Base-by-base conservation (phyloP, 2,888 invertebrate genomes). In the Lysandra coridon region DNA sequence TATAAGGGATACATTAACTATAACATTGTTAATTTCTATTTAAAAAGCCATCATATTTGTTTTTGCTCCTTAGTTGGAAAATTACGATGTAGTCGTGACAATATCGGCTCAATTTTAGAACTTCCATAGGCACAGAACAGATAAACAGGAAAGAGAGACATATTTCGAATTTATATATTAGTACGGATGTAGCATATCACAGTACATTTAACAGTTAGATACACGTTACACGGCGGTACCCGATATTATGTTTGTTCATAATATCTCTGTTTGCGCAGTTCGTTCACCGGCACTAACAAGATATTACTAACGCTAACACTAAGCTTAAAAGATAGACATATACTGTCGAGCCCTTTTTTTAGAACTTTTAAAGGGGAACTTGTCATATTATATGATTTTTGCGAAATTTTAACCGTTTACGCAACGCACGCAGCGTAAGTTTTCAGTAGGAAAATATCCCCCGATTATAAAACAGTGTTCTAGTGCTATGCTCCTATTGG, bases 231-330 rank as follows among this genome's bases (percentile, higher is more conserved):
- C 57, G 79, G 79, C 69, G 79, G 74, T 80, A 78, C 78, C 73
- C 79, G 69, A 81, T 78, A 80, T 80, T 80, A 80, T 80, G 78
- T 78, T 81, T 78, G 79, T 57, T 81, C 79, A 82, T 81, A 33
- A 33, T 33, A 81, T 82, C 81, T 82, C 78, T 80, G 79, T 81
- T 81, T 80, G 78, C 37, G 57, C 62, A 69, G 79, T 78, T 69
- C 75, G 79, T 79, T 80, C 81, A 81, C 79, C 62, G 81, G 81
- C 79, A 76, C 80, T 80, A 82, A 80, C 81, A 80, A 80, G 80
- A 81, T 80, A 81, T 82, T 37, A 40, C 17, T 49, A 49, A 49
- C 49, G 10, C 49, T 49, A 49, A 10, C 12, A 10, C 10, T 10
- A 49, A 49, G 2, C 49, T 49, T 49, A 49, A 49, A 49, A 49